Conservation (phyloP, 2,113 vertebrate genomes). For the Panthera tigris region DNA sequence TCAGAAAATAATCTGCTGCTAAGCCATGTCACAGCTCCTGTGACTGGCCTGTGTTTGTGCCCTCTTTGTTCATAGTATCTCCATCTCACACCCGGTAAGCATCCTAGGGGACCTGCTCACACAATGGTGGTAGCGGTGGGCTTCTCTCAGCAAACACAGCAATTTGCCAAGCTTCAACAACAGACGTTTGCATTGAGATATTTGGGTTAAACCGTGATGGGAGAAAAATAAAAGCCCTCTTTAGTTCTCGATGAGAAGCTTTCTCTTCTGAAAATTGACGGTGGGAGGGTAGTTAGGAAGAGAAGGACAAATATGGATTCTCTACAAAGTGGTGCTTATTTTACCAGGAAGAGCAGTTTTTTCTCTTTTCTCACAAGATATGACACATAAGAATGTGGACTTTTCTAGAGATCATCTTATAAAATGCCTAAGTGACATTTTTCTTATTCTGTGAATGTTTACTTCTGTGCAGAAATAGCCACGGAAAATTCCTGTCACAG, state of each 20-base stretch:
- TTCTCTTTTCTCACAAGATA: not conserved
- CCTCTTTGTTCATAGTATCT: rapidly evolving
- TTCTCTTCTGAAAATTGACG: not conserved
- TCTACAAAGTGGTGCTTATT: not conserved
- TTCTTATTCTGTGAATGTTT: slow-evolving; percentile 30
- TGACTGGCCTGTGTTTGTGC: too few relatives aligned
- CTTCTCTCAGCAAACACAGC: not conserved
- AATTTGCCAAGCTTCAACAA: not conserved
- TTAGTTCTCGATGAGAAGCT: not conserved
- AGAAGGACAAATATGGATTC: not conserved
- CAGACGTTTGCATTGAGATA: not conserved
- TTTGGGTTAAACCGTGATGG: not conserved
- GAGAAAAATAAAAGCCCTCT: not conserved
- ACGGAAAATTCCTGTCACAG: not conserved
- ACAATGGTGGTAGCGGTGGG: rapidly evolving
- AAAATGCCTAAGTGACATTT: not conserved
- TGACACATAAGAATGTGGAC: not conserved
- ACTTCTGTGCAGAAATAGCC: not conserved
- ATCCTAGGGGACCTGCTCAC: not conserved
- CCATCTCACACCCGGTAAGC: rapidly evolving
- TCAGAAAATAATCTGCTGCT: not conserved
- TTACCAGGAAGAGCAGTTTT: not conserved
- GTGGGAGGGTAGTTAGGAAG: not conserved
- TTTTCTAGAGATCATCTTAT: not conserved
- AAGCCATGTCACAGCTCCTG: rapidly evolving